Evolutionary conservation across 2,113 vertebrate genomes (phyloP).

Genomic region (Larimichthys crocea): DNA sequence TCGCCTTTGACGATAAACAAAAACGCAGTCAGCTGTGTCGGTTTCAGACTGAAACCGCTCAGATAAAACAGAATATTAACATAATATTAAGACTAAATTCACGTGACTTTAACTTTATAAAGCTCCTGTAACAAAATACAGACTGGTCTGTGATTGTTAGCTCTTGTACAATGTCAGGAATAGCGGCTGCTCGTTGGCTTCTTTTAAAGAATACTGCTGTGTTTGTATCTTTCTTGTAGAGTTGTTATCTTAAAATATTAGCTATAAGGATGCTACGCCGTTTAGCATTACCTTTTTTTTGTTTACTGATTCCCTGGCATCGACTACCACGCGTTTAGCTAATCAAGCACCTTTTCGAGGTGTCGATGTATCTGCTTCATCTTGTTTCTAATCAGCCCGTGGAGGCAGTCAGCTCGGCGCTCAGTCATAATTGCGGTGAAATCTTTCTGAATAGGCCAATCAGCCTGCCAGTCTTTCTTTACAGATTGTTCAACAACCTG

Average conservation of each 20-base stretch:
- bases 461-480: slow-evolving; percentile 14
- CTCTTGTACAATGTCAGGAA: background rate
- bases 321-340: background rate
- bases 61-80: background rate
- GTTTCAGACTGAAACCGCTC: background rate
- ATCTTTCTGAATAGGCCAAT: slow-evolving; percentile 34
- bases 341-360: background rate
- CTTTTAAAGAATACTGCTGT: background rate
- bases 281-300: background rate
- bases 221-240: background rate
- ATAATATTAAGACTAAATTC: background rate
- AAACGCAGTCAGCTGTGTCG: background rate
- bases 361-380: background rate
- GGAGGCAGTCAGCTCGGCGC: background rate
- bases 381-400: background rate
- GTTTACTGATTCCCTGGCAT: no score
- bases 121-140: background rate
- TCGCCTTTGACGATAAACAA: background rate
- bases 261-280: background rate
- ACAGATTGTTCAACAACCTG: slow-evolving; percentile 21
- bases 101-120: background rate
- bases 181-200: no score
- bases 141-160: background rate
- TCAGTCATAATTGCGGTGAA: slow-evolving; percentile 14
- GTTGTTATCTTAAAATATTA: background rate